A percentile compares a stretch with the other conserved stretches of the same genome.
These are phyloP conservation scores for Meloe dianella DNA, from an alignment of 2,888 invertebrate species.

Conservation along the genomic window DNA sequence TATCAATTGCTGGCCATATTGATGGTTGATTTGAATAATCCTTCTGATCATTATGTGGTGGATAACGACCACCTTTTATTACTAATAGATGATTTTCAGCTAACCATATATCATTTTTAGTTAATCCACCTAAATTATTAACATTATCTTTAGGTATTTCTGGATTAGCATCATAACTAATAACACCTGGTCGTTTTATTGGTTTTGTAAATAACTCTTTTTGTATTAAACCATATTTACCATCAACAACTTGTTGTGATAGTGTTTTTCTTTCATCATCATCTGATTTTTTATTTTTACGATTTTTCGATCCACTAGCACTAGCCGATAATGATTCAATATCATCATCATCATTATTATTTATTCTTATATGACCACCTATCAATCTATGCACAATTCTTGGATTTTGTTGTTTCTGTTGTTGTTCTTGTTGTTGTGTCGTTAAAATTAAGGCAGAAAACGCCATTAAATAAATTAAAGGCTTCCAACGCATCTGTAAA, in stretches of 20 bases:
- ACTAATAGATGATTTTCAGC: slow-evolving; percentile 88
- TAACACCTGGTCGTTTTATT: slow-evolving; percentile 76
- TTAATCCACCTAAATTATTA: slow-evolving; percentile 80
- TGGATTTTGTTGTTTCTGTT: slow-evolving; percentile 41
- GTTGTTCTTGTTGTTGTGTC: slow-evolving; percentile 46
- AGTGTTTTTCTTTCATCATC: slow-evolving; percentile 84
- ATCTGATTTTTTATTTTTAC: slow-evolving; percentile 45
- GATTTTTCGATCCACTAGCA: slow-evolving; percentile 39
- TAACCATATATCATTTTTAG: slow-evolving; percentile 87
- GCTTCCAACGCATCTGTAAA: slow-evolving; percentile 38
- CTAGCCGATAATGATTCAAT: slow-evolving; percentile 43
- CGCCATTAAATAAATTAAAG: slow-evolving; percentile 35
- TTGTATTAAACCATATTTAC: slow-evolving; percentile 88
- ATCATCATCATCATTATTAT: slow-evolving; percentile 54
- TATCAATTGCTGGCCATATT: slow-evolving; percentile 81
- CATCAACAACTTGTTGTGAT: slow-evolving; percentile 88
- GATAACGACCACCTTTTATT: slow-evolving; percentile 78
- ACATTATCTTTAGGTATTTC: slow-evolving; percentile 83
- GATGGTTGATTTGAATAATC: slow-evolving; percentile 56
- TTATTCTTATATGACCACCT: slow-evolving; percentile 68
- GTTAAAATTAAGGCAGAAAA: slow-evolving; percentile 35
- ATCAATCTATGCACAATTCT: slow-evolving; percentile 69
- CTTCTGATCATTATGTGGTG: slow-evolving; percentile 61
- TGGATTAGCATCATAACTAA: slow-evolving; percentile 81
- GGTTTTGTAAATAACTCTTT: slow-evolving; percentile 77